These are phyloP conservation scores for Orgyia antiqua DNA, from an alignment of 2,888 invertebrate species.

Conservation along the genomic window DNA sequence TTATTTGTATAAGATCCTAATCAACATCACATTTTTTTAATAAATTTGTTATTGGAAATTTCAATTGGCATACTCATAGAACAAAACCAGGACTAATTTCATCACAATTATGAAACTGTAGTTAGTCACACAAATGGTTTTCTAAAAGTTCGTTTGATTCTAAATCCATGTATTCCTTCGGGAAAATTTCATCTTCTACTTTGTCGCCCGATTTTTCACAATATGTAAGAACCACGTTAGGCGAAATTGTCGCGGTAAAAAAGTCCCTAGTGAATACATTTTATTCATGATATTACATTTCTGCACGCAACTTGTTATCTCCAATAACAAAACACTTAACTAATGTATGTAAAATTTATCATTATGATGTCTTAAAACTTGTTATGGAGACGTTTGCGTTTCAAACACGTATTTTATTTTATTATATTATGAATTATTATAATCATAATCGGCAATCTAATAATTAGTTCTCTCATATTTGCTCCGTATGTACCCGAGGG, in stretches of 20 bases:
- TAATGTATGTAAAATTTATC: conserved; percentile 25
- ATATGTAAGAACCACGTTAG: no score
- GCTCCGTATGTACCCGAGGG: conserved; percentile 12
- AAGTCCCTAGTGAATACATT: no score
- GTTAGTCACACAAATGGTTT: background rate
- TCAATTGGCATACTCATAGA: conserved; percentile 3
- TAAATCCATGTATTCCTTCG: no score
- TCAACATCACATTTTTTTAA: conserved; percentile 72
- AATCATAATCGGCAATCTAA: conserved; percentile 43
- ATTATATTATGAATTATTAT: conserved; percentile 33
- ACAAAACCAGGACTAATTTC: background rate
- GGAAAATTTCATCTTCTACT: no score
- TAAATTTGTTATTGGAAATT: conserved; percentile 32
- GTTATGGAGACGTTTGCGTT: conserved; percentile 66
- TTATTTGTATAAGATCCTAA: conserved; percentile 58
- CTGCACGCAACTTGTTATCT: conserved; percentile 20
- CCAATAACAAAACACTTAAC: conserved; percentile 22
- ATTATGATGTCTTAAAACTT: conserved; percentile 27
- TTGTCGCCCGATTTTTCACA: no score
- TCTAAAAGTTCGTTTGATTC: no score
- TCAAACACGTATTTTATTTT: conserved; percentile 59
- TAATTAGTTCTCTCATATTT: conserved; percentile 65
- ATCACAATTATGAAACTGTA: background rate
- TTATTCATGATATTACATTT: no score
- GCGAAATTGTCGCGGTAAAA: no score